A percentile compares a stretch with the other conserved stretches of the same genome.
phyloP scores from a whole-genome alignment of 2,797 vertebrate genomes.

The Crocidura indochinensis region DNA sequence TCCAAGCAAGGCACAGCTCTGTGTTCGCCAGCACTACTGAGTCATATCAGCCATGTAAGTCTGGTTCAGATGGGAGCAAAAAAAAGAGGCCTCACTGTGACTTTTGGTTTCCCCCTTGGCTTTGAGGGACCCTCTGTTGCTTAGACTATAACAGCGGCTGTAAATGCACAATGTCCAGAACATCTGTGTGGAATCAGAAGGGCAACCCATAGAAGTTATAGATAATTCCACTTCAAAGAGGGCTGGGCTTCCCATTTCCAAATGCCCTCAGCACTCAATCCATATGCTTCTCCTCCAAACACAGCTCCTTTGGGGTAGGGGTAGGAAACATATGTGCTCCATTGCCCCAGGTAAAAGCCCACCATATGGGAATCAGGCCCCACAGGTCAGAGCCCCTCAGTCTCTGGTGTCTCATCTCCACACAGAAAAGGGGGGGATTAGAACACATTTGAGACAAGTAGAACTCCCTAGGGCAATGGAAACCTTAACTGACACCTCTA shows the following conservation, averaged over 20 bases:
- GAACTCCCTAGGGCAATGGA: constrained; percentile 10
- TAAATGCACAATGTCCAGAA: not conserved
- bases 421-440: not conserved
- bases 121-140: not conserved
- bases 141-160: not conserved
- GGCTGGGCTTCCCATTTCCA: constrained; percentile 39
- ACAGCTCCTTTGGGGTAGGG: not conserved
- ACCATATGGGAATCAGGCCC: not conserved
- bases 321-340: not conserved
- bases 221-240: constrained; percentile 74
- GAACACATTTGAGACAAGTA: not conserved
- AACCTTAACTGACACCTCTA: not conserved
- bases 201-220: constrained; percentile 72
- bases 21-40: not conserved
- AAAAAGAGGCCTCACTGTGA: constrained; percentile 6
- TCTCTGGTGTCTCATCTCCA: too few species aligned
- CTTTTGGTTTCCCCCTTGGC: not conserved
- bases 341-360: not conserved
- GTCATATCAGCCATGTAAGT: not conserved
- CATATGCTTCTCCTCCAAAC: not conserved
- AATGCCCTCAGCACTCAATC: constrained; percentile 44
- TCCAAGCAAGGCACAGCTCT: too few species aligned
- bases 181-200: constrained; percentile 60
- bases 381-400: not conserved
- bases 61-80: not conserved